Conservation (phyloP, 2,888 invertebrate species). For the Chymomyza procnemis region DNA sequence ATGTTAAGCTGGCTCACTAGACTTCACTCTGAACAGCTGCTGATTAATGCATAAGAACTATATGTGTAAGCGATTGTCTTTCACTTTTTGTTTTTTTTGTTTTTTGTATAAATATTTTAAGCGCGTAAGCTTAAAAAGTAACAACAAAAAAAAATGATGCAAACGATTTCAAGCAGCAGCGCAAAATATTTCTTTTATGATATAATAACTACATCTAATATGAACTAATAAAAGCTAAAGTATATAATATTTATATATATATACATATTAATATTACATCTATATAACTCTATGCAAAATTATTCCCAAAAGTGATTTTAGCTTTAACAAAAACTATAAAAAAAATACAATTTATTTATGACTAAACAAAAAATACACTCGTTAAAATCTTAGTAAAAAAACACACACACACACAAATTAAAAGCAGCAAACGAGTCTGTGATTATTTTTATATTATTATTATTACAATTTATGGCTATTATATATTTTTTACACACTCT, state of each 20-base stretch:
- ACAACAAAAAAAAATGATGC: neutral
- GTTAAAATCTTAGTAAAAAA: constrained; percentile 5
- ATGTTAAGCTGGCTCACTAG: too few species aligned
- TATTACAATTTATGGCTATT: constrained; percentile 26
- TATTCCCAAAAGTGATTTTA: neutral
- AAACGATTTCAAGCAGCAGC: neutral
- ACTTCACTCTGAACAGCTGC: neutral
- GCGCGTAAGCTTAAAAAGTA: neutral
- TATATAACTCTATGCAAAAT: neutral
- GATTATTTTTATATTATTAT: constrained; percentile 53
- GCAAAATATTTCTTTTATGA: neutral
- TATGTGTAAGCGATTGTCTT: neutral
- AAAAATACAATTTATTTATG: neutral
- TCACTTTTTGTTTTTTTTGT: too few species aligned
- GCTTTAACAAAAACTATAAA: neutral
- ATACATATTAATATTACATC: constrained; percentile 5
- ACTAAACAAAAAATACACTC: neutral
- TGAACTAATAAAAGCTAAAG: constrained; percentile 53
- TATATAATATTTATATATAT: constrained; percentile 44
- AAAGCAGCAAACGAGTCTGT: constrained; percentile 47
- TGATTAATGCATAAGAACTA: neutral
- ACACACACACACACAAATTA: constrained; percentile 3
- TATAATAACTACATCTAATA: constrained; percentile 21
- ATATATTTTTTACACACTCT: neutral
- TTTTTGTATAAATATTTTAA: neutral